Conservation (phyloP, 2,113 vertebrate species). For the Probosciger aterrimus region DNA sequence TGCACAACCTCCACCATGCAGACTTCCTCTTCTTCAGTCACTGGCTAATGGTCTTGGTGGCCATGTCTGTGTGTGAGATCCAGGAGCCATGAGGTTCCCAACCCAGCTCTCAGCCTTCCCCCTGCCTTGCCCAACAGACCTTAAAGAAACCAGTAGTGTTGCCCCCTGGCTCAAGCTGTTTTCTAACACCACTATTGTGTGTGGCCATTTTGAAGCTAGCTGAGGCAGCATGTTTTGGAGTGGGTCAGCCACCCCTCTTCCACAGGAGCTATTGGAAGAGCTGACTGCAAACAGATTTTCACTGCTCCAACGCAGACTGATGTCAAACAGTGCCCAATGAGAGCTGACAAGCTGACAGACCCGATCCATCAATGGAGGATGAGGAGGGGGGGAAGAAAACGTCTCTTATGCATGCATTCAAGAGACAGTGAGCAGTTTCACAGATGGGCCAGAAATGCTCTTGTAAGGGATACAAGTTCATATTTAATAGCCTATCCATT, state of each 20-base stretch:
- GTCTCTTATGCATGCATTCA: conserved; percentile 2
- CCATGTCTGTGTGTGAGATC: background rate
- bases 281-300: conserved; percentile 78
- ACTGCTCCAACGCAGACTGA: conserved; percentile 64
- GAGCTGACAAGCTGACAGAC: conserved; percentile 77
- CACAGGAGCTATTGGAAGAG: conserved; percentile 64
- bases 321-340: conserved; percentile 72
- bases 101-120: background rate
- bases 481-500: conserved; percentile 55
- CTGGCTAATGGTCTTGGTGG: background rate
- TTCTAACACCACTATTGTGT: background rate
- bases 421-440: conserved; percentile 42
- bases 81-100: background rate
- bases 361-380: conserved; percentile 56
- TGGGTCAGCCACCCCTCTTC: conserved; percentile 57
- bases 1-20: background rate
- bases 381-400: background rate
- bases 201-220: conserved; percentile 1
- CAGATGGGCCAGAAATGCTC: conserved; percentile 26
- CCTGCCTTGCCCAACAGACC: background rate
- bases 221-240: conserved; percentile 54
- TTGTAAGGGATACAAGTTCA: conserved; percentile 30
- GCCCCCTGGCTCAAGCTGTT: background rate
- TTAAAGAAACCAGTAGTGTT: background rate
- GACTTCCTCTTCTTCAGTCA: background rate